phyloP scores from a whole-genome alignment of 2,888 invertebrate genomes.

The Euproctis similis region DNA sequence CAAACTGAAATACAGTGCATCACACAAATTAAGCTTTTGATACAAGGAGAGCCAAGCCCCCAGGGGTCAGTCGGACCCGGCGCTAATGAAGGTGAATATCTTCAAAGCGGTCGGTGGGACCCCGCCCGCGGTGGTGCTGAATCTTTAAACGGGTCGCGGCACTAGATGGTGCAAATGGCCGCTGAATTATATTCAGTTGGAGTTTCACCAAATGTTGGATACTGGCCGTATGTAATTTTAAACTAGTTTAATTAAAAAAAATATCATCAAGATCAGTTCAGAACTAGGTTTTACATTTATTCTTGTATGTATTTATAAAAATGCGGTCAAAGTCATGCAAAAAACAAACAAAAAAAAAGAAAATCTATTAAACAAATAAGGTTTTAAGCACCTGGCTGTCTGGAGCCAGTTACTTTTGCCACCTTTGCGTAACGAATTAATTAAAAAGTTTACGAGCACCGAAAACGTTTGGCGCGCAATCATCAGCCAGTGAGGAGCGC shows the following conservation, averaged over 20 bases:
- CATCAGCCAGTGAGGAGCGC: slow-evolving; percentile 16
- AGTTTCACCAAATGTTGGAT: slow-evolving; percentile 23
- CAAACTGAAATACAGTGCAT: slow-evolving; percentile 14
- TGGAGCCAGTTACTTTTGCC: slow-evolving; percentile 1
- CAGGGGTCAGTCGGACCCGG: slow-evolving; percentile 50
- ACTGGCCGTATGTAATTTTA: slow-evolving; percentile 4
- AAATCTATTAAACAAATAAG: too few relatives aligned
- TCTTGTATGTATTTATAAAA: too few relatives aligned
- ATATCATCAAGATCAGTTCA: too few relatives aligned
- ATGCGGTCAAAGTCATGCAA: too few relatives aligned
- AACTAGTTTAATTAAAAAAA: too few relatives aligned
- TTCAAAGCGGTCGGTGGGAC: slow-evolving; percentile 61
- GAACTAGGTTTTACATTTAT: too few relatives aligned
- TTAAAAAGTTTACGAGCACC: slow-evolving; percentile 24
- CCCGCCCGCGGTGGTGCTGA: slow-evolving; percentile 59
- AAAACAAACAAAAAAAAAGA: too few relatives aligned
- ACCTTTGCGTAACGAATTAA: slow-evolving; percentile 21
- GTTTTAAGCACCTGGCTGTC: too few relatives aligned
- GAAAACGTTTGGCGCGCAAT: slow-evolving; percentile 20
- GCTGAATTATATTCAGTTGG: slow-evolving; percentile 38
- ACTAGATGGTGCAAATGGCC: slow-evolving; percentile 39
- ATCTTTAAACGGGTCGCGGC: slow-evolving; percentile 62
- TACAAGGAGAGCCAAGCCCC: slow-evolving; percentile 30
- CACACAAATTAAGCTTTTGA: slow-evolving; percentile 21
- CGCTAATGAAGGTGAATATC: slow-evolving; percentile 71